Conservation (phyloP, 2,113 vertebrate species). For the Gulo gulo region DNA sequence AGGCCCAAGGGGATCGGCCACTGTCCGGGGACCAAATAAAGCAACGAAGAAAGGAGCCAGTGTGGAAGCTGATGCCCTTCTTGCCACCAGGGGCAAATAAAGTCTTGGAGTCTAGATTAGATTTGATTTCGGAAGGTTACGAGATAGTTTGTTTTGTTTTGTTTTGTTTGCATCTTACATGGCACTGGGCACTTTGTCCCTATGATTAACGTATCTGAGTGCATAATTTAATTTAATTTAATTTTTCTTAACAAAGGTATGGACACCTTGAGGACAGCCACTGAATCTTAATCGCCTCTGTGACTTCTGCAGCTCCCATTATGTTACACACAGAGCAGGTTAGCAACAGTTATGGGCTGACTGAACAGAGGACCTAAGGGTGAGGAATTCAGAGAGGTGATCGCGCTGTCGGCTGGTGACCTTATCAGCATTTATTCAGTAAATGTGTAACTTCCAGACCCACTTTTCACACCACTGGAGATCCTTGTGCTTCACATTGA, state of each 20-base stretch:
- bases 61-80: neutral
- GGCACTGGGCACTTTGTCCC: neutral
- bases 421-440: neutral
- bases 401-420: neutral
- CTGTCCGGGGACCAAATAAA: neutral
- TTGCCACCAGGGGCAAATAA: neutral
- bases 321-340: neutral
- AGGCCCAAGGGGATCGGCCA: neutral
- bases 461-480: neutral
- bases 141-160: neutral
- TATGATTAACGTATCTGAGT: neutral
- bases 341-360: neutral
- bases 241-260: neutral
- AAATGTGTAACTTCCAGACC: neutral
- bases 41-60: neutral
- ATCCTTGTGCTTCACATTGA: neutral
- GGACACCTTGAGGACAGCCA: neutral
- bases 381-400: neutral
- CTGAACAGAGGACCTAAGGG: neutral
- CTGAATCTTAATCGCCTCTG: neutral
- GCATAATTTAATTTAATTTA: neutral
- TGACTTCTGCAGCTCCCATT: neutral
- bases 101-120: neutral
- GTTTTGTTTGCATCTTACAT: neutral
- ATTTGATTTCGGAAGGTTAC: slow-evolving; percentile 41